Conservation (phyloP, 2,888 invertebrate genomes). For the Gastrophysa polygoni region DNA sequence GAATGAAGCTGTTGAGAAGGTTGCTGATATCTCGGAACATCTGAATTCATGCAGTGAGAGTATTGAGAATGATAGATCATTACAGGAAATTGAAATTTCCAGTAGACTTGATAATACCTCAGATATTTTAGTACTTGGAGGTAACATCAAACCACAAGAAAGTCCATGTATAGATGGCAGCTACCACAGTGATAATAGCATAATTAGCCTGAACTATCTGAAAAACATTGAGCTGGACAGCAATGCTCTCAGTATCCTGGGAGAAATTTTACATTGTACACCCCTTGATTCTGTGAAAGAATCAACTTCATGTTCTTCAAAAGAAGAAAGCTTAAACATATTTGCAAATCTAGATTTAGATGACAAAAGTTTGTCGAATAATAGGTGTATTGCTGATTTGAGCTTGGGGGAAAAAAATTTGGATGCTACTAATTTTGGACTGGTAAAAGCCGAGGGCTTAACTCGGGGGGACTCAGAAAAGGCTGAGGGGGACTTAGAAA, state of each 20-base stretch:
- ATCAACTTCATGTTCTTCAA: constrained; percentile 34
- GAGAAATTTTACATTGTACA: constrained; percentile 52
- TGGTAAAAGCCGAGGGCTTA: constrained; percentile 24
- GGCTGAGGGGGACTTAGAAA: constrained; percentile 36
- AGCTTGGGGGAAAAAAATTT: constrained; percentile 35
- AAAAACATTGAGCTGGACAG: constrained; percentile 35
- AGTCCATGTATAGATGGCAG: constrained; percentile 42
- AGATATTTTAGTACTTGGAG: constrained; percentile 28
- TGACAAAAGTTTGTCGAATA: constrained; percentile 52
- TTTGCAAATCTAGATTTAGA: constrained; percentile 55
- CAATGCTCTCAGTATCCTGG: constrained; percentile 51
- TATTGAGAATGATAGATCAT: constrained; percentile 56
- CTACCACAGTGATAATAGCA: constrained; percentile 43
- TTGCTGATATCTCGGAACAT: constrained; percentile 45
- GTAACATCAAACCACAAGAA: constrained; percentile 42
- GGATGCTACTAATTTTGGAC: constrained; percentile 25
- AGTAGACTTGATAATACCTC: constrained; percentile 41
- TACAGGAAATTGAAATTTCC: constrained; percentile 55
- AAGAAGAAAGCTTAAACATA: constrained; percentile 54
- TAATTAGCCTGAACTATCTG: constrained; percentile 41
- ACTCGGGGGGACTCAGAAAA: constrained; percentile 37
- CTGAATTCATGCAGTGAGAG: constrained; percentile 42
- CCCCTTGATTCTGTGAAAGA: constrained; percentile 45
- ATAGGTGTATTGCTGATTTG: constrained; percentile 25
- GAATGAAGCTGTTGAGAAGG: constrained; percentile 24